Conservation (phyloP, 2,797 vertebrate genomes). For the Catharus ustulatus region DNA sequence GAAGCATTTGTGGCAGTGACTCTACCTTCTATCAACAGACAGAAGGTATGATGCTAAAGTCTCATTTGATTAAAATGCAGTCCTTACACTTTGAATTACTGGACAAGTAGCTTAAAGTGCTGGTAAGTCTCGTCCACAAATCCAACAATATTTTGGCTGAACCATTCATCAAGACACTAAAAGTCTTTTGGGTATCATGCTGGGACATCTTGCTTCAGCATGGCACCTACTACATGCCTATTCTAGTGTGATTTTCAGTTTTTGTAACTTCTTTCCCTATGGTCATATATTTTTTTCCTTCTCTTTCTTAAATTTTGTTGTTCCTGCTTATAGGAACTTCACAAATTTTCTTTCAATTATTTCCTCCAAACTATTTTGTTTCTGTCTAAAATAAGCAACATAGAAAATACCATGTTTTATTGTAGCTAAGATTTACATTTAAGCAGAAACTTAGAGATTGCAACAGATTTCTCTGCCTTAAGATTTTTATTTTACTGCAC, state of each 20-base stretch:
- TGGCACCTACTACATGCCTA: not conserved
- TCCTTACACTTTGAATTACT: not conserved
- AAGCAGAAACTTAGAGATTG: not conserved
- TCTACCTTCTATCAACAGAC: constrained; percentile 92
- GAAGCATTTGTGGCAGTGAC: constrained; percentile 91
- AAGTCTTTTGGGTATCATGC: not conserved
- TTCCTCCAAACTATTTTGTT: not conserved
- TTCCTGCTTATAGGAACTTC: not conserved
- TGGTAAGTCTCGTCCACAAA: not conserved
- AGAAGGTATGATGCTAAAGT: constrained; percentile 82
- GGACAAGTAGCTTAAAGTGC: not conserved
- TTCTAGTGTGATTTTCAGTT: not conserved
- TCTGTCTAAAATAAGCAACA: not conserved
- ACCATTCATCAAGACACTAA: not conserved
- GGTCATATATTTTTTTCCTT: not conserved
- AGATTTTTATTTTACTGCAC: not conserved
- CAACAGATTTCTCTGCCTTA: not conserved
- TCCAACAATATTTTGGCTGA: not conserved
- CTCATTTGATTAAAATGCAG: not conserved
- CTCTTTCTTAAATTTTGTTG: not conserved
- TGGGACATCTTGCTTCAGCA: not conserved
- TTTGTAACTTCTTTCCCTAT: not conserved
- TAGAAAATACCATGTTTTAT: not conserved
- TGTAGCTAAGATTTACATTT: not conserved
- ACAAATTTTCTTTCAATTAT: not conserved